phyloP scores from a whole-genome alignment of 2,113 vertebrate genomes.

The Leptobrachium ailaonicum region DNA sequence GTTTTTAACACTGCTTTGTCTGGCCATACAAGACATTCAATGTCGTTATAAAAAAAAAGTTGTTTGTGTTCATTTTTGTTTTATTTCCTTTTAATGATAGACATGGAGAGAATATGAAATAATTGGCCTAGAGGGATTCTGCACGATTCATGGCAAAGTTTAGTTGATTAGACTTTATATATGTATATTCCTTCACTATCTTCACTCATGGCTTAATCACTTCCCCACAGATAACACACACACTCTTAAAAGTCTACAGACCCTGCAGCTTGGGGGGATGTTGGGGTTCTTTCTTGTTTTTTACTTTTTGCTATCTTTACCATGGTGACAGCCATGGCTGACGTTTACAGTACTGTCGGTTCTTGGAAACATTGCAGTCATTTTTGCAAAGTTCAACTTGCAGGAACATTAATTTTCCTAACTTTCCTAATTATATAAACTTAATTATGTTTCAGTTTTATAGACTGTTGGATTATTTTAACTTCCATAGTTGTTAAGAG shows the following conservation, averaged over 20 bases:
- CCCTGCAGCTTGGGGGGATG: conserved; percentile 46
- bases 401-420: neutral
- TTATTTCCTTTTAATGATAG: conserved; percentile 55
- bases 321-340: no score
- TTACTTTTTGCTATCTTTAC: neutral
- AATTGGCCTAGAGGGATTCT: conserved; percentile 59
- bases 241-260: conserved; percentile 53
- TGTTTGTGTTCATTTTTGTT: conserved; percentile 46
- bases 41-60: conserved; percentile 2
- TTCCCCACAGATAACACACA: conserved; percentile 55
- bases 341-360: neutral
- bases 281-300: conserved; percentile 22
- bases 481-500: neutral
- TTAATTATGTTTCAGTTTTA: neutral
- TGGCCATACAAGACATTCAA: conserved; percentile 64
- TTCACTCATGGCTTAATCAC: conserved; percentile 55
- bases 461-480: neutral
- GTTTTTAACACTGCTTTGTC: conserved; percentile 78
- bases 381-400: neutral
- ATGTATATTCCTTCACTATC: conserved; percentile 53
- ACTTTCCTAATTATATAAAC: no score
- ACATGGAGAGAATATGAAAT: conserved; percentile 51
- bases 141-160: conserved; percentile 57
- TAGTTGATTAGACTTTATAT: conserved; percentile 54
- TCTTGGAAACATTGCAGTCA: neutral